Percentiles rank a stretch among this genome's conserved stretches.
Conservation (phyloP, 2,113 vertebrate species). For the Vanacampus margaritifer region DNA sequence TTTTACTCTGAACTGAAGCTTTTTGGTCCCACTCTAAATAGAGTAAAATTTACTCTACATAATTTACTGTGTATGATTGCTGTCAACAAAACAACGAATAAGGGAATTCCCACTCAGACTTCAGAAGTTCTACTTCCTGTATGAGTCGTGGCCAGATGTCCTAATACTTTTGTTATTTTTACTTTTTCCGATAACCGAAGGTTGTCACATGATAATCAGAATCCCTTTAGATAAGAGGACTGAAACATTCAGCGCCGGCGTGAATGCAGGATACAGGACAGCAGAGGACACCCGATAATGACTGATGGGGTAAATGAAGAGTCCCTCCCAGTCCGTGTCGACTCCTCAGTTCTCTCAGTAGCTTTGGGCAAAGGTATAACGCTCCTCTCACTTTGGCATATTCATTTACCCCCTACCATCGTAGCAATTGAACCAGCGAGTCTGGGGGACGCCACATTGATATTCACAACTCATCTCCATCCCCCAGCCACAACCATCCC, state of each 20-base stretch:
- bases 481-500: constrained; percentile 69
- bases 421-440: constrained; percentile 69
- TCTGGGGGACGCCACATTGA: constrained; percentile 68
- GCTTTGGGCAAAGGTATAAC: constrained; percentile 70
- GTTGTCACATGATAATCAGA: constrained; percentile 32
- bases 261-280: constrained; percentile 27
- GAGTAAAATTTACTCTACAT: too few species aligned
- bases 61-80: too few species aligned
- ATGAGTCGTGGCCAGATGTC: background rate
- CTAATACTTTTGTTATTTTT: background rate
- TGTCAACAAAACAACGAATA: background rate
- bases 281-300: constrained; percentile 35
- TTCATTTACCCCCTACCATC: constrained; percentile 79
- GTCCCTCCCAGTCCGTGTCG: constrained; percentile 47
- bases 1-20: too few species aligned
- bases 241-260: constrained; percentile 18
- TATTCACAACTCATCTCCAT: constrained; percentile 71
- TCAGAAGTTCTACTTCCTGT: background rate
- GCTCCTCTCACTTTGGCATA: constrained; percentile 63
- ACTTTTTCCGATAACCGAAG: constrained; percentile 32
- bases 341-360: constrained; percentile 48
- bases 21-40: too few species aligned
- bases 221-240: constrained; percentile 18
- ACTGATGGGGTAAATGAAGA: constrained; percentile 38
- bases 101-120: background rate